Percentiles rank a stretch among this genome's conserved stretches.
These are phyloP conservation scores for Meandrusa payeni DNA, from an alignment of 2,888 invertebrate species.

Conservation along the genomic window DNA sequence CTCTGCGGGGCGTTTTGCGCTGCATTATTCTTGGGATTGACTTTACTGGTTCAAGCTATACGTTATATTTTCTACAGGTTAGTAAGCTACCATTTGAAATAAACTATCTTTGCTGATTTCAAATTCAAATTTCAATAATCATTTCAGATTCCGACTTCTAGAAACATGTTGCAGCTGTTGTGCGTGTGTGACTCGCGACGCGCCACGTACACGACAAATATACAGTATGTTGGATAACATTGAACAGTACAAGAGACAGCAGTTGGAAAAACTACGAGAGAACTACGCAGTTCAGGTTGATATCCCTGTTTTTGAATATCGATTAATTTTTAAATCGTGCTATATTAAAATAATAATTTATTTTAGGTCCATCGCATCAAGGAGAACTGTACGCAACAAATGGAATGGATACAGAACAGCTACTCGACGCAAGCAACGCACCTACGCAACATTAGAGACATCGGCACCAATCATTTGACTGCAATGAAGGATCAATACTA, in stretches of 20 bases:
- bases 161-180: slow-evolving; percentile 91
- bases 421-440: slow-evolving; percentile 94
- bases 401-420: slow-evolving; percentile 96
- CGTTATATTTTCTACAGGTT: slow-evolving; percentile 86
- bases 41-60: slow-evolving; percentile 89
- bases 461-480: slow-evolving; percentile 93
- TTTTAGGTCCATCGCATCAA: slow-evolving; percentile 91
- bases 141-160: slow-evolving; percentile 84
- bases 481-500: slow-evolving; percentile 94
- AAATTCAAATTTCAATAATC: not conserved
- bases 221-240: slow-evolving; percentile 94
- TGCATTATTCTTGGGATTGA: slow-evolving; percentile 88
- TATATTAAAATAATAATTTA: not conserved
- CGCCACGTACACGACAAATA: slow-evolving; percentile 91
- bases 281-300: slow-evolving; percentile 94
- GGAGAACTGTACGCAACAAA: slow-evolving; percentile 96
- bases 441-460: slow-evolving; percentile 93
- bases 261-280: slow-evolving; percentile 92
- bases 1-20: slow-evolving; percentile 91
- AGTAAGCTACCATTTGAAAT: slow-evolving; percentile 45
- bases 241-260: slow-evolving; percentile 93
- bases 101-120: not conserved
- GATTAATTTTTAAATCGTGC: no score
- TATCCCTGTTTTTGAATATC: slow-evolving; percentile 5
- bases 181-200: slow-evolving; percentile 84